A percentile compares a stretch with the other conserved stretches of the same genome.
Conservation (phyloP, 2,113 vertebrate genomes). For the Boleophthalmus pectinirostris region DNA sequence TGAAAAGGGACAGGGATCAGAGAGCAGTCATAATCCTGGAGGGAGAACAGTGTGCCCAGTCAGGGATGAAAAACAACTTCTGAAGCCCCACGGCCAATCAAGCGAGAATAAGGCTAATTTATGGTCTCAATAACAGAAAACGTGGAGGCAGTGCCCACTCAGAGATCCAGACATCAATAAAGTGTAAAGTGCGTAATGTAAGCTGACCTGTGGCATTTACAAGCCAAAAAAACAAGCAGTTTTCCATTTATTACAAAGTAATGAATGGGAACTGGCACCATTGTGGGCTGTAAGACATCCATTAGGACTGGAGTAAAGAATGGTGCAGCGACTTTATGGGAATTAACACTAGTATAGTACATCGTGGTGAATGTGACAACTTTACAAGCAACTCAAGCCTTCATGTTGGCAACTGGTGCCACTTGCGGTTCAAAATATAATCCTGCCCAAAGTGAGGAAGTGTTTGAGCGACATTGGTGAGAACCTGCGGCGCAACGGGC, state of each 20-base stretch:
- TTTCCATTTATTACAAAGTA: slow-evolving; percentile 34
- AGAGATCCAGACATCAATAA: not conserved
- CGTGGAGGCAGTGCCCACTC: not conserved
- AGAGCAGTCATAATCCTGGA: slow-evolving; percentile 52
- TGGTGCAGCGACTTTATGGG: slow-evolving; percentile 26
- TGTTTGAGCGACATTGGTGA: slow-evolving; percentile 22
- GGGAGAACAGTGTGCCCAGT: slow-evolving; percentile 65
- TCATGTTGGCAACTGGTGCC: slow-evolving; percentile 16
- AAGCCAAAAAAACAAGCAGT: slow-evolving; percentile 11
- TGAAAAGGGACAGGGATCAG: slow-evolving; percentile 58
- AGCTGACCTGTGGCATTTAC: slow-evolving; percentile 22
- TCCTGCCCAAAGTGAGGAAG: slow-evolving; percentile 26
- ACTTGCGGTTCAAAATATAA: slow-evolving; percentile 3
- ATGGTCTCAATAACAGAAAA: slow-evolving; percentile 17
- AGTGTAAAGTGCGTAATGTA: not conserved
- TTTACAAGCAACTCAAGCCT: slow-evolving; percentile 33
- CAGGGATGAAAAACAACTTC: slow-evolving; percentile 72
- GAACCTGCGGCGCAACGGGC: slow-evolving; percentile 26
- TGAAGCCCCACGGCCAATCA: slow-evolving; percentile 61
- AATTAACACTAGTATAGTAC: not conserved
- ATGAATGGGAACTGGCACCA: slow-evolving; percentile 52
- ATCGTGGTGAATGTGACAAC: slow-evolving; percentile 24
- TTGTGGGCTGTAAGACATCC: slow-evolving; percentile 4
- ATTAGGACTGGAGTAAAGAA: slow-evolving; percentile 16
- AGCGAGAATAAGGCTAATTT: slow-evolving; percentile 44